A percentile compares a stretch with the other conserved stretches of the same genome.
phyloP scores from a whole-genome alignment of 2,797 vertebrate species.

The Tragelaphus eurycerus region DNA sequence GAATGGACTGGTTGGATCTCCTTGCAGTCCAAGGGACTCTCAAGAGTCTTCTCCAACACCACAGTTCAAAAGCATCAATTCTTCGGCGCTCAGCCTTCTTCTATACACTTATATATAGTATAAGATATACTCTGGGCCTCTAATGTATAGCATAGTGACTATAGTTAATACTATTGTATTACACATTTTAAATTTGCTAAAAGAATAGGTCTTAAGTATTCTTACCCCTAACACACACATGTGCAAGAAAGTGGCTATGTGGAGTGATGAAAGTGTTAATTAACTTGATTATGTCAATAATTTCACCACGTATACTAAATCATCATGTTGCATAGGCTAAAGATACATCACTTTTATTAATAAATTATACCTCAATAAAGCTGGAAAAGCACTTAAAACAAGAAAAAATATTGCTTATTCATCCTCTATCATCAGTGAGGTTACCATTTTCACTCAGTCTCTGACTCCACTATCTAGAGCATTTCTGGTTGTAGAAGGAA shows the following conservation, averaged over 20 bases:
- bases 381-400: neutral
- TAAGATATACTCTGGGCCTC: neutral
- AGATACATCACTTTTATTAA: neutral
- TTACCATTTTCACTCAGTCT: neutral
- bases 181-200: neutral
- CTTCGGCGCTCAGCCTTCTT: no score
- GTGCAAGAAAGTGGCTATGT: neutral
- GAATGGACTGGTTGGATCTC: no score
- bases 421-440: neutral
- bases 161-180: neutral
- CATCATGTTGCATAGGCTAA: neutral
- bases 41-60: no score
- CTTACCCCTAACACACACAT: neutral
- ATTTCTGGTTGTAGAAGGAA: neutral
- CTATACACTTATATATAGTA: neutral
- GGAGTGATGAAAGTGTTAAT: neutral
- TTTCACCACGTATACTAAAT: neutral
- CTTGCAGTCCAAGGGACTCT: no score
- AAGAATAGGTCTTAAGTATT: neutral
- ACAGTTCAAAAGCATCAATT: no score
- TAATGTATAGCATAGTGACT: neutral
- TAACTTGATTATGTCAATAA: neutral
- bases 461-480: neutral
- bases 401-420: neutral
- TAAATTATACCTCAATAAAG: neutral